Evolutionary conservation across 2,888 invertebrate genomes (phyloP).

Genomic region (Pandemis cinnamomeana): DNA sequence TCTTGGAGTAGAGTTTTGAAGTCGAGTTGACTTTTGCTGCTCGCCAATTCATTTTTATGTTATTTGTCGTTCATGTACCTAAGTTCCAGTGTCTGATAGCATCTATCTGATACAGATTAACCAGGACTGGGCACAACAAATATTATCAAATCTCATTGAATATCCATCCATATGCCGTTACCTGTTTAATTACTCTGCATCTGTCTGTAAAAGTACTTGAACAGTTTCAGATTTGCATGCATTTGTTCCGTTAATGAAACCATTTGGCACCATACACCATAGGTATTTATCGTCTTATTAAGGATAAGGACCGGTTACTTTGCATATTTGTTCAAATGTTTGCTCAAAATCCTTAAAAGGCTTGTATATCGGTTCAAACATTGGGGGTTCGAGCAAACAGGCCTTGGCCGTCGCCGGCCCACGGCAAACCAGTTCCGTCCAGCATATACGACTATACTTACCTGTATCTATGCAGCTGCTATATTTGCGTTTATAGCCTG

Average conservation of each 20-base stretch:
- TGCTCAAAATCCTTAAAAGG: slow-evolving; percentile 12
- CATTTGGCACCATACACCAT: slow-evolving; percentile 23
- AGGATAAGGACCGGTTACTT: slow-evolving; percentile 30
- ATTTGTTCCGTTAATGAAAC: slow-evolving; percentile 37
- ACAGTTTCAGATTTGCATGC: slow-evolving; percentile 3
- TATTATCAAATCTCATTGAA: not conserved
- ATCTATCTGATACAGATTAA: not conserved
- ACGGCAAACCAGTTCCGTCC: slow-evolving; percentile 38
- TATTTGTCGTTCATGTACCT: too few species aligned
- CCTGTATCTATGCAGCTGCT: slow-evolving; percentile 30
- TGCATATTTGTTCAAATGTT: slow-evolving; percentile 35
- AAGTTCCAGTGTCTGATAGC: too few species aligned
- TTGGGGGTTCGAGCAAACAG: slow-evolving; percentile 18
- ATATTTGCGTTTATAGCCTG: slow-evolving; percentile 31
- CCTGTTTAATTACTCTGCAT: not conserved
- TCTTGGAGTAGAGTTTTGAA: too few species aligned
- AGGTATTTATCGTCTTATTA: slow-evolving; percentile 31
- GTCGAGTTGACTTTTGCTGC: too few species aligned
- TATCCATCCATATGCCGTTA: not conserved
- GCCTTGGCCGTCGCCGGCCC: slow-evolving; percentile 32
- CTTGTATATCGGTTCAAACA: slow-evolving; percentile 21
- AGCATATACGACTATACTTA: not conserved
- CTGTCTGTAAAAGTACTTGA: slow-evolving; percentile 5
- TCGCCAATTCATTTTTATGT: too few species aligned
- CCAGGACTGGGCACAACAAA: not conserved